These are phyloP conservation scores for Bombus waltoni DNA, from an alignment of 1,140 invertebrate genomes.

Conservation along the genomic window DNA sequence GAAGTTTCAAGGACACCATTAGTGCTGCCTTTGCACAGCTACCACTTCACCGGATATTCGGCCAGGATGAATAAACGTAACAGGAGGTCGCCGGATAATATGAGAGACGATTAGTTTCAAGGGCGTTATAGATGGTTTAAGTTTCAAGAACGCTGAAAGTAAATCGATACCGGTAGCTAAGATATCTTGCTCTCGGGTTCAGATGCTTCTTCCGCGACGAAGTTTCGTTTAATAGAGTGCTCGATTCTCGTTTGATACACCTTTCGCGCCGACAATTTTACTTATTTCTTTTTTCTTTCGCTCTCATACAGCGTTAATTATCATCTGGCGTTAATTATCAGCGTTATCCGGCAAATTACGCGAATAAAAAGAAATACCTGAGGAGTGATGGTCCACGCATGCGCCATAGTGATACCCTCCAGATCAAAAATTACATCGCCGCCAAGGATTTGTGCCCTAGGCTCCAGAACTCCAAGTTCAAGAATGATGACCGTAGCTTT, in stretches of 20 bases:
- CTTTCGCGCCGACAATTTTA: not conserved
- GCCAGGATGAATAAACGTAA: slow-evolving; percentile 50
- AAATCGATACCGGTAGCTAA: slow-evolving; percentile 21
- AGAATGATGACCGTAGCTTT: slow-evolving; percentile 88
- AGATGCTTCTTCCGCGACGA: not conserved
- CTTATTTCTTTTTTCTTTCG: not conserved
- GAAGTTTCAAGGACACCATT: slow-evolving; percentile 47
- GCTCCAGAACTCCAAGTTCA: slow-evolving; percentile 89
- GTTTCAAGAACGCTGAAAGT: slow-evolving; percentile 44
- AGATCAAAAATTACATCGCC: slow-evolving; percentile 90
- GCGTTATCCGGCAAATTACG: not conserved
- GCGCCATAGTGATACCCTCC: slow-evolving; percentile 86
- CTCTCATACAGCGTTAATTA: not conserved
- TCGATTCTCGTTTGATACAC: not conserved
- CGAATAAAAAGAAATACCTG: slow-evolving; percentile 68
- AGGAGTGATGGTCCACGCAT: slow-evolving; percentile 89
- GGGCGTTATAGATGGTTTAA: slow-evolving; percentile 44
- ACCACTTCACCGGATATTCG: not conserved
- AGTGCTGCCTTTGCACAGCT: not conserved
- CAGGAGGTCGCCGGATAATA: slow-evolving; percentile 28
- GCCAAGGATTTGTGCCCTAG: slow-evolving; percentile 88
- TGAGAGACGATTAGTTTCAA: slow-evolving; percentile 33
- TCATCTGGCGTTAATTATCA: too few species aligned
- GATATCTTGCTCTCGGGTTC: slow-evolving; percentile 2
- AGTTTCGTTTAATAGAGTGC: slow-evolving; percentile 10